These are phyloP conservation scores for Bombus cullumanus DNA, from an alignment of 1,140 invertebrate genomes.

Conservation along the genomic window DNA sequence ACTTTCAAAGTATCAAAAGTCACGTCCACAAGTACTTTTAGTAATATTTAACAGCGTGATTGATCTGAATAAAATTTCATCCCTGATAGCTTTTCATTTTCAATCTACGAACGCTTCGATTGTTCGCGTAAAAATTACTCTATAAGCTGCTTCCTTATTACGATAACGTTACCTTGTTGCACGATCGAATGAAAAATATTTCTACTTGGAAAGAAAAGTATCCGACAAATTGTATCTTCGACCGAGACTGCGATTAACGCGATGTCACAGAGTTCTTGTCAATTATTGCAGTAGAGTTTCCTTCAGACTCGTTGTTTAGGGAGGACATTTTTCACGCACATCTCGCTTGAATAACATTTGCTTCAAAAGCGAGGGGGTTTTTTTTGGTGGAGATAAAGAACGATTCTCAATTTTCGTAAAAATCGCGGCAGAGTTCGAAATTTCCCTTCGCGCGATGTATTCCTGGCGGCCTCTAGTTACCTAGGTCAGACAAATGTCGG, in stretches of 20 bases:
- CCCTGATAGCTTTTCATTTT: too few relatives aligned
- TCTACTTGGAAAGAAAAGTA: not conserved
- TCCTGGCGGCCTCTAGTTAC: conserved; percentile 69
- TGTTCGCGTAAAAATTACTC: not conserved
- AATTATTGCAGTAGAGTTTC: conserved; percentile 3
- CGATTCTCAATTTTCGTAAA: conserved; percentile 42
- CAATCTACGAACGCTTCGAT: not conserved
- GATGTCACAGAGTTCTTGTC: not conserved
- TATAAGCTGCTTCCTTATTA: too few relatives aligned
- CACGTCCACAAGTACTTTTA: too few relatives aligned
- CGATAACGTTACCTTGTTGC: not conserved
- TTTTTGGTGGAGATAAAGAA: not conserved
- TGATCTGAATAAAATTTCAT: not conserved
- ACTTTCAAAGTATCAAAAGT: too few relatives aligned
- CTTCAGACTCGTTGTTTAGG: conserved; percentile 1
- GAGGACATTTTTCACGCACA: conserved; percentile 30
- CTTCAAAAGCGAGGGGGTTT: not conserved
- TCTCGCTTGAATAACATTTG: conserved; percentile 12
- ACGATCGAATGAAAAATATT: not conserved
- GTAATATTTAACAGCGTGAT: too few relatives aligned
- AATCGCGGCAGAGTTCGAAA: conserved; percentile 49
- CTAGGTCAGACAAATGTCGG: conserved; percentile 56
- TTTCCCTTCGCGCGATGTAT: conserved; percentile 65
- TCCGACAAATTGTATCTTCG: not conserved
- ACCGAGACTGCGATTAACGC: not conserved